A percentile compares a stretch with the other conserved stretches of the same genome.
These are phyloP conservation scores for Acanthornis magna DNA, from an alignment of 2,797 vertebrate species.

Conservation along the genomic window DNA sequence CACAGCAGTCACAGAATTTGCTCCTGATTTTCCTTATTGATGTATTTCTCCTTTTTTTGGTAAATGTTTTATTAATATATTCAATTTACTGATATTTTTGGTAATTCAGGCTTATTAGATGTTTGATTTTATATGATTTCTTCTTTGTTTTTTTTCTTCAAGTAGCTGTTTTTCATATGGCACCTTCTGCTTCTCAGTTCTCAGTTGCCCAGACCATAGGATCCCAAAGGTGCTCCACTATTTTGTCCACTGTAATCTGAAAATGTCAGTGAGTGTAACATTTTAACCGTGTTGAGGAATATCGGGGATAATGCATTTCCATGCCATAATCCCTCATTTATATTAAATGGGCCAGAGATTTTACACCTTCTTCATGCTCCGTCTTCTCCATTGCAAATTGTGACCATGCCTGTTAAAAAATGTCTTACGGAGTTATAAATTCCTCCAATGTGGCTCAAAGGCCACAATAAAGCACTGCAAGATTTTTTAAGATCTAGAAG, in stretches of 20 bases:
- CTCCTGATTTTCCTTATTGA: background rate
- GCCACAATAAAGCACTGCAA: background rate
- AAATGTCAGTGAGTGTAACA: background rate
- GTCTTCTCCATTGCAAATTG: background rate
- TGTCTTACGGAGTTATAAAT: background rate
- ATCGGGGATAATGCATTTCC: background rate
- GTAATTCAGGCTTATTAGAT: background rate
- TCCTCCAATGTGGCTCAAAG: background rate
- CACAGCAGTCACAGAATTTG: background rate
- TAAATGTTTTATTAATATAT: background rate
- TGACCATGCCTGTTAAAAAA: background rate
- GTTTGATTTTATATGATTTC: background rate
- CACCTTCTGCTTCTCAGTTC: background rate
- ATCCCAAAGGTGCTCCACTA: background rate
- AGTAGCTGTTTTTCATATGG: background rate
- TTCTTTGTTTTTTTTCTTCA: background rate
- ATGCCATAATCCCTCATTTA: background rate
- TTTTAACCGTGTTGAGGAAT: background rate
- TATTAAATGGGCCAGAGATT: background rate
- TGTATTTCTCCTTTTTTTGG: background rate
- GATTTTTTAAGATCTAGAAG: background rate
- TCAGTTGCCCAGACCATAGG: background rate
- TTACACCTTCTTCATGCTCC: background rate
- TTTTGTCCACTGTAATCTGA: background rate
- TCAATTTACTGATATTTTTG: background rate